phyloP scores from a whole-genome alignment of 2,113 vertebrate species.

The Recurvirostra avosetta region DNA sequence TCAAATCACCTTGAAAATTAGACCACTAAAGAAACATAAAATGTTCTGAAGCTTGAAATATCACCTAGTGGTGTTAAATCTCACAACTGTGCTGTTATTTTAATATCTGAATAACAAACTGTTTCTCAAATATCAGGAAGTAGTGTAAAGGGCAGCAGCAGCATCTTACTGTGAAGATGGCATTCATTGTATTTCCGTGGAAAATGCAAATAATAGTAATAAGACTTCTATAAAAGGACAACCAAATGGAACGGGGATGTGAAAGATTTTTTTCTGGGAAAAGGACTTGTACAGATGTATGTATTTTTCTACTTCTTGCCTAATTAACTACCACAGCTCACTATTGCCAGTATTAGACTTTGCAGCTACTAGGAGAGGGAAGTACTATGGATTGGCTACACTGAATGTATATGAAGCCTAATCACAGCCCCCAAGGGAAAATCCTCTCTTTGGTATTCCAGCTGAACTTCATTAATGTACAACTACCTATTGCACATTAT shows the following conservation, averaged over 20 bases:
- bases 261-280: background rate
- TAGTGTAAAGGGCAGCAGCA: background rate
- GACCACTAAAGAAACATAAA: background rate
- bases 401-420: background rate
- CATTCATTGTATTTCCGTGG: background rate
- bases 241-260: background rate
- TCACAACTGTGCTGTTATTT: background rate
- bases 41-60: conserved; percentile 22
- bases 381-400: background rate
- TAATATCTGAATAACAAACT: background rate
- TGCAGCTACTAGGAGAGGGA: background rate
- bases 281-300: background rate
- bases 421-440: background rate
- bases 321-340: background rate
- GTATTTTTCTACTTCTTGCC: background rate
- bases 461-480: background rate
- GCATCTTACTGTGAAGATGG: background rate
- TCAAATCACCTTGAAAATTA: background rate
- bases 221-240: background rate
- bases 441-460: background rate
- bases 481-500: background rate
- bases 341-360: background rate
- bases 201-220: background rate
- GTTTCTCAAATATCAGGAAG: background rate
- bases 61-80: background rate